Evolutionary conservation across 2,113 vertebrate species (phyloP), one percentile per base, ranked within the genome.

Genomic region (Nannobrachium achirus): DNA sequence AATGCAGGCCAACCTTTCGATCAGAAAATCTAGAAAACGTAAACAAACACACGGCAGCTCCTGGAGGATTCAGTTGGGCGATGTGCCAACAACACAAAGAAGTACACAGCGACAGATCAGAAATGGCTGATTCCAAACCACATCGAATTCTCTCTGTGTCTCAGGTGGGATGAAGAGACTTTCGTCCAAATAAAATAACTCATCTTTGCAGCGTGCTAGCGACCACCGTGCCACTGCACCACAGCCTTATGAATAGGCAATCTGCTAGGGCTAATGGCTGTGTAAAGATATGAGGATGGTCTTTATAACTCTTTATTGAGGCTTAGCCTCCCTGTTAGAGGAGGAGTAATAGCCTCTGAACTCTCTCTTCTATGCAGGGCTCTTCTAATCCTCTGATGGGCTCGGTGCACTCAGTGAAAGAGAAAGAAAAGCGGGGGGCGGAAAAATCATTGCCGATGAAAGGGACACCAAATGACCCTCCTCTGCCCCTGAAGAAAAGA

Each of bases 311-410:
- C 70, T 61, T 73, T 76, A 67, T 63, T 57, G 53, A 69, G 63
- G 83, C 81, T 87, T 73, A 86, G 72, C 51, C 38, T 59, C 62
- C 51, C 8, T 57, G 76, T 57, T 56, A 79, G 60, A 63, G 59
- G 65, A 76, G 72, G 71, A 49, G 48, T 58, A 75, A 72, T 51
- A 51, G 64, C 76, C 72, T 73, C 66, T 78, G 74, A 76, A 67
- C 69, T 76, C 66, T 19, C 20, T 72, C 74, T 71, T 82, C 76
- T 76, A 70, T 73, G 87, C 77, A 71, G 65, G 63, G 20, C 48
- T 58, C 11, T 25, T 72, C 53, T 86, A 90, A 89, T 89, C 86
- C 73, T 77, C 65, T 79, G 70, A 56, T 74, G 79, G 71, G 44
- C 53, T 68, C 14, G 38, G 42, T 70, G 50, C 75, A 40, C 80